These are phyloP conservation scores for Drosophila suzukii DNA, from an alignment of 1,140 invertebrate genomes.

Conservation along the genomic window DNA sequence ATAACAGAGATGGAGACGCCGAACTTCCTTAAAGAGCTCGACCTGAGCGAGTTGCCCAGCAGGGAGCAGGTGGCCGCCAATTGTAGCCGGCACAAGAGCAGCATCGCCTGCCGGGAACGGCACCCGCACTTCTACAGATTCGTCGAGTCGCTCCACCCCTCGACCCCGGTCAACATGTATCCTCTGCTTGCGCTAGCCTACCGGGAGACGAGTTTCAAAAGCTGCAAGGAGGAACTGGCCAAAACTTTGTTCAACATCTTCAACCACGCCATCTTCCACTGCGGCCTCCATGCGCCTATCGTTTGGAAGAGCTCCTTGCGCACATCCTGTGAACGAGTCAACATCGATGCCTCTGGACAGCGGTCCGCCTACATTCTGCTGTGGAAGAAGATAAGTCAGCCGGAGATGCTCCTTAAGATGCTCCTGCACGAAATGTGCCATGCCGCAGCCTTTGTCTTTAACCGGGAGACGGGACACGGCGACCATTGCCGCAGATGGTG, in stretches of 20 bases:
- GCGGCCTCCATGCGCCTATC: constrained; percentile 38
- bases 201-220: constrained; percentile 27
- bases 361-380: constrained; percentile 36
- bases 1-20: constrained; percentile 38
- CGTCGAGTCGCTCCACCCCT: constrained; percentile 46
- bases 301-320: constrained; percentile 27
- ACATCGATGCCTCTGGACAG: constrained; percentile 19
- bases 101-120: constrained; percentile 10
- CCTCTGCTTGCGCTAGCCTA: constrained; percentile 51
- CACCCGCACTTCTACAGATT: constrained; percentile 43
- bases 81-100: constrained; percentile 44
- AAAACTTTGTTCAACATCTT: constrained; percentile 48
- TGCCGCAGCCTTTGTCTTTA: constrained; percentile 93
- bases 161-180: constrained; percentile 39
- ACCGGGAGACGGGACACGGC: constrained; percentile 91
- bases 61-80: constrained; percentile 6
- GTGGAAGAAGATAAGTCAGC: constrained; percentile 68
- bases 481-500: constrained; percentile 92
- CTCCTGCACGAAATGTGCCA: constrained; percentile 96
- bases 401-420: constrained; percentile 86
- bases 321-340: constrained; percentile 16
- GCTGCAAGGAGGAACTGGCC: constrained; percentile 37
- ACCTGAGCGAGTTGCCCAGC: constrained; percentile 41
- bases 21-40: constrained; percentile 34
- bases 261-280: constrained; percentile 63